phyloP scores from a whole-genome alignment of 2,888 invertebrate species.

The Melieria crassipennis region DNA sequence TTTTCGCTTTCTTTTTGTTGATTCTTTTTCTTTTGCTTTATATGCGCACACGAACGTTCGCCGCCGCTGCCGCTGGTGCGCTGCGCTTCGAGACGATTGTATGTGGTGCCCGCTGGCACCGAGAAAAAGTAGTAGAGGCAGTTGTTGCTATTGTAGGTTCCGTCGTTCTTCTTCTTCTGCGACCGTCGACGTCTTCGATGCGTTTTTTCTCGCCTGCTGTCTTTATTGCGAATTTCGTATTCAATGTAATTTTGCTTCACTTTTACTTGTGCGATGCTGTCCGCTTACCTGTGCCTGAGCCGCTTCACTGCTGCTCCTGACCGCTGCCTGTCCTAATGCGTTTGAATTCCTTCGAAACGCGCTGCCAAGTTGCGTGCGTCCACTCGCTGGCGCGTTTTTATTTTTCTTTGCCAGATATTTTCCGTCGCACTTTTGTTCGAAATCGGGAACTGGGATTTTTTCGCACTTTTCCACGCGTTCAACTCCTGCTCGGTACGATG shows the following conservation, averaged over 20 bases:
- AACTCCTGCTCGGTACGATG: slow-evolving; percentile 14
- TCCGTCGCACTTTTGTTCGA: not conserved
- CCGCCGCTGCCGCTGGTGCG: not conserved
- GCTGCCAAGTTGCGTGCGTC: not conserved
- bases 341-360: not conserved
- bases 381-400: slow-evolving; percentile 1
- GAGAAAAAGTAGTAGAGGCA: not conserved
- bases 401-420: slow-evolving; percentile 8
- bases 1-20: no score
- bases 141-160: slow-evolving; percentile 15
- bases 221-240: slow-evolving; percentile 23
- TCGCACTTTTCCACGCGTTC: slow-evolving; percentile 27
- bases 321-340: not conserved
- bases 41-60: not conserved
- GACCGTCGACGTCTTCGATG: not conserved
- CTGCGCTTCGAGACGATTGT: no score
- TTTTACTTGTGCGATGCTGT: slow-evolving; percentile 17
- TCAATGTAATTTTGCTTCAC: slow-evolving; percentile 23
- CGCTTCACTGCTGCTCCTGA: not conserved
- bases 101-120: not conserved
- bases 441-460: slow-evolving; percentile 21
- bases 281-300: slow-evolving; percentile 18
- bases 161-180: slow-evolving; percentile 14
- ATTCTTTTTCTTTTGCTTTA: no score
- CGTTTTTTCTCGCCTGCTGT: slow-evolving; percentile 5